Base-by-base conservation (phyloP, 2,888 invertebrate genomes). In the Stenodera caucasica region DNA sequence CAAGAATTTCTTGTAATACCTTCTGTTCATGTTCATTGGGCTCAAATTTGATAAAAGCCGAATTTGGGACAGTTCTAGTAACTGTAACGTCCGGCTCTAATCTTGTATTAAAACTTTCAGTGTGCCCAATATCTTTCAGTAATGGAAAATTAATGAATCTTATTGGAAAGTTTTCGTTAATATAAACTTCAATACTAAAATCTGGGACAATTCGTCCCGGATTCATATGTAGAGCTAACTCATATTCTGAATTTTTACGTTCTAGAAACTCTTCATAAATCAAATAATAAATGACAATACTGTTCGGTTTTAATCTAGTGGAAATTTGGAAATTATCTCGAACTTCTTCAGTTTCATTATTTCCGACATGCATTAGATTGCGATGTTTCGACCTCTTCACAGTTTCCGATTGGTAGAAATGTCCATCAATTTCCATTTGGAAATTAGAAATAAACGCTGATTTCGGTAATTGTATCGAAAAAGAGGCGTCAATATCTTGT, bases 261-360 rank as follows among this genome's bases (percentile, higher is more conserved):
- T 83, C 78, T 49, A 90, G 76, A 40, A 90, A 70, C 77, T 90
- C 88, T 73, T 90, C 88, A 75, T 91, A 91, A 0, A 86, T 88
- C 67, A 90, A 77, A 71, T 86, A 87, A 77, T 91, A 91, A 0
- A 82, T 79, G 0, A 86, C 87, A 58, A 83, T 84, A 11, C 83
- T 82, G 35, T 81, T 77, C 0, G 87, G 80, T 63, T 86, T 4
- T 33, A 33, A 4, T 1, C n/a, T 33, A 1, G 6, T 33, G 11
- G 33, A 12, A 2, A 33, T 4, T 12, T 8, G 29, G 29, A 29
- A 12, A 14, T n/a, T n/a, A n/a, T n/a, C n/a, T n/a, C n/a, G n/a
- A n/a, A n/a, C n/a, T n/a, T n/a, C n/a, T n/a, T n/a, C n/a, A n/a
- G n/a, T n/a, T n/a, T n/a, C n/a, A n/a, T n/a, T n/a, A n/a, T n/a